phyloP scores from a whole-genome alignment of 2,797 vertebrate species.

The Rhinogobio ventralis region DNA sequence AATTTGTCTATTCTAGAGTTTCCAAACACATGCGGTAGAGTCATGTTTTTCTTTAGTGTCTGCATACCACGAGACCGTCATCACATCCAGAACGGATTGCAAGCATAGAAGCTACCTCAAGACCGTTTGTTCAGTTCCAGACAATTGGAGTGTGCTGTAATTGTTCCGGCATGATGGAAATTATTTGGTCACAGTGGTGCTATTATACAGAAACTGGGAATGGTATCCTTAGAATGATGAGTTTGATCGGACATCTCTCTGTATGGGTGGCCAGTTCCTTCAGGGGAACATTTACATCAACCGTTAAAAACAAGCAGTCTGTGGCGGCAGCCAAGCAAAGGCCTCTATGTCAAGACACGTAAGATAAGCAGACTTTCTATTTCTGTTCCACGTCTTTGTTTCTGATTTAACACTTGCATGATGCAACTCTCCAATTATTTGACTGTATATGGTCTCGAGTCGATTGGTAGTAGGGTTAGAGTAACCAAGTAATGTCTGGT shows the following conservation, averaged over 20 bases:
- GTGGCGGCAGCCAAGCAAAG: constrained; percentile 10
- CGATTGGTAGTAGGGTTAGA: constrained; percentile 37
- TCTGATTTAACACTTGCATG: constrained; percentile 29
- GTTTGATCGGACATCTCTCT: constrained; percentile 37
- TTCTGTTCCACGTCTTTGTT: constrained; percentile 14
- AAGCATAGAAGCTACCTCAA: constrained; percentile 20
- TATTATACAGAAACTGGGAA: constrained; percentile 50
- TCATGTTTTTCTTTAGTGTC: not conserved
- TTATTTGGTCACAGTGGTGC: constrained; percentile 52
- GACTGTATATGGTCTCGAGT: constrained; percentile 52
- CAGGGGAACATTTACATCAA: constrained; percentile 40
- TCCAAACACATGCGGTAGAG: not conserved
- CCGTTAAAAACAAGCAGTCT: constrained; percentile 30
- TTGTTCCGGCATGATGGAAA: constrained; percentile 57
- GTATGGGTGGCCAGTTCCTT: constrained; percentile 54
- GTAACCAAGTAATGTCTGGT: constrained; percentile 40
- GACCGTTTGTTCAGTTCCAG: constrained; percentile 35
- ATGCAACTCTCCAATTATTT: constrained; percentile 43
- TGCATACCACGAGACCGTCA: not conserved
- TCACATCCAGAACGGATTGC: not conserved
- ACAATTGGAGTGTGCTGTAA: constrained; percentile 39
- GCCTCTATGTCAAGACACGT: constrained; percentile 31
- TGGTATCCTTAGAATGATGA: constrained; percentile 40
- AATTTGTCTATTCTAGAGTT: not conserved
- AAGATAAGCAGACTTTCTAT: constrained; percentile 38